Percentiles rank a stretch among this genome's conserved stretches.
Conservation (phyloP, 2,888 invertebrate genomes). For the Synergus umbraculus region DNA sequence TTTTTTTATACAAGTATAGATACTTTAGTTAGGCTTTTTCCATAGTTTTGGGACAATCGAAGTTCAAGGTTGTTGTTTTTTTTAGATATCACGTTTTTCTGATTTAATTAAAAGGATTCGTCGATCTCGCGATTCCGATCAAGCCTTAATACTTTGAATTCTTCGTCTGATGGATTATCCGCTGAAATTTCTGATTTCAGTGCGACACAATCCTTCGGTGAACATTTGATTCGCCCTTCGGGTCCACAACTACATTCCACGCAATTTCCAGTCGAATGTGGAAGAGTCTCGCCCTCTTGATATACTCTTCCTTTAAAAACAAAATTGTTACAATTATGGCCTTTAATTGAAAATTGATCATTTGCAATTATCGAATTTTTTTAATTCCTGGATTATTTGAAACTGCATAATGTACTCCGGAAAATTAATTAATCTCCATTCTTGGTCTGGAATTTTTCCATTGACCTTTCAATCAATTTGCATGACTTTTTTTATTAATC, state of each 20-base stretch:
- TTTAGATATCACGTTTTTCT: constrained; percentile 18
- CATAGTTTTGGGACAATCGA: not conserved
- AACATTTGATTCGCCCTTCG: constrained; percentile 77
- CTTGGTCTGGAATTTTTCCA: not conserved
- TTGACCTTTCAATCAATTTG: not conserved
- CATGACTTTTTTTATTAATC: not conserved
- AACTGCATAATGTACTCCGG: no score
- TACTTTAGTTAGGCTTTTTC: not conserved
- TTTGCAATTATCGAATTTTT: no score
- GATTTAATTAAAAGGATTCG: constrained; percentile 69
- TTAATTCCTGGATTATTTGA: no score
- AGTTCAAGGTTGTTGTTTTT: not conserved
- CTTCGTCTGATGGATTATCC: constrained; percentile 62
- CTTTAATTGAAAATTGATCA: not conserved
- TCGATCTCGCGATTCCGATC: constrained; percentile 68
- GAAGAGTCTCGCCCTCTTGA: constrained; percentile 82
- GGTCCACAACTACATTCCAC: constrained; percentile 84
- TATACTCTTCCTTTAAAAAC: constrained; percentile 80
- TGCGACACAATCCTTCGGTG: constrained; percentile 72
- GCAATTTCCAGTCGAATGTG: constrained; percentile 85
- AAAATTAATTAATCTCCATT: not conserved
- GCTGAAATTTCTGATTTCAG: constrained; percentile 67
- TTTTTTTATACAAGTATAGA: constrained; percentile 1
- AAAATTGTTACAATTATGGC: constrained; percentile 3
- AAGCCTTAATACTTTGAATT: constrained; percentile 69